phyloP scores from a whole-genome alignment of 1,140 invertebrate species.

The Nasonia giraulti region DNA sequence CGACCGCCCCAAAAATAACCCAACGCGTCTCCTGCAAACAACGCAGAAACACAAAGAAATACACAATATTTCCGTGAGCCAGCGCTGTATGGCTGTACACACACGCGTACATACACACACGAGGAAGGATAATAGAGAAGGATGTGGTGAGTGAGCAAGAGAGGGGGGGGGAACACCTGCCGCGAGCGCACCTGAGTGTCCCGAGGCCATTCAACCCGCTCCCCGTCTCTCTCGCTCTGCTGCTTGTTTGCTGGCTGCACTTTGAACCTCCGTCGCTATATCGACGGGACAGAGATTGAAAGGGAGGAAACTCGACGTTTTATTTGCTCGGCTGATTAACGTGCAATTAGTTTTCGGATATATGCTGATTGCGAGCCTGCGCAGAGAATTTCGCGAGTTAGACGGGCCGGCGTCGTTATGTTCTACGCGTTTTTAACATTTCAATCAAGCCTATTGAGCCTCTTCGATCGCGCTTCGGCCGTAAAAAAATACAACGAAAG shows the following conservation, averaged over 20 bases:
- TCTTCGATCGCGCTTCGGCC: no score
- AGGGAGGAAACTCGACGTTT: conserved; percentile 18
- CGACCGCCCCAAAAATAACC: no score
- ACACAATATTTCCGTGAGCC: background rate
- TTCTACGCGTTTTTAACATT: no score
- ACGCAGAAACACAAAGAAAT: background rate
- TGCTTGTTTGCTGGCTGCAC: conserved; percentile 35
- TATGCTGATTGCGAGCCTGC: conserved; percentile 14
- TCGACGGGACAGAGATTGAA: conserved; percentile 13
- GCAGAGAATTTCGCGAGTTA: background rate
- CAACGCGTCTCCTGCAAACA: background rate
- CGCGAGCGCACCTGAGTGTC: conserved; percentile 51
- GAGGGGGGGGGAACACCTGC: conserved; percentile 53
- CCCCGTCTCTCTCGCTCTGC: background rate
- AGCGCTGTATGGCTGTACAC: background rate
- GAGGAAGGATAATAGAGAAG: conserved; percentile 34
- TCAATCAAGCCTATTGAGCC: no score
- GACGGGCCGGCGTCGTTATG: no score
- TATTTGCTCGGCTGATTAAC: conserved; percentile 40
- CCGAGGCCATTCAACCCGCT: conserved; percentile 55
- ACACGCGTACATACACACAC: background rate
- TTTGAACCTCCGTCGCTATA: conserved; percentile 40
- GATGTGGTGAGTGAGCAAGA: conserved; percentile 2
- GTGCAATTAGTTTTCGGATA: conserved; percentile 36
- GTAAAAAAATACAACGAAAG: no score